Base-by-base conservation (phyloP, 2,113 vertebrate genomes). In the Triplophysa rosa region DNA sequence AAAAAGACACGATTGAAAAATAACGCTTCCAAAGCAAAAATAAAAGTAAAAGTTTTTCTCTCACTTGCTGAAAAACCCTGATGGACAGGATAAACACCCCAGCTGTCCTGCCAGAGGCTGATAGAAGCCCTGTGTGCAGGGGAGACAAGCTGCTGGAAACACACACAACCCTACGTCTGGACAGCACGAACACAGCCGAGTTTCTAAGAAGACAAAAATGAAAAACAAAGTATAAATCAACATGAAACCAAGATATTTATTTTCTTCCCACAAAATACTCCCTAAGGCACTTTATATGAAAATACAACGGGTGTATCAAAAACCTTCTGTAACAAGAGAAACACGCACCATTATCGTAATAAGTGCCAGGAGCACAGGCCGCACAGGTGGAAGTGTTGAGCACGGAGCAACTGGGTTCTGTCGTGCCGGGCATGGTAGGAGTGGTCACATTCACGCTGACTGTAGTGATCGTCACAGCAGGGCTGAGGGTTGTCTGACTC, bases 21-120 rank as follows among this genome's bases (percentile, higher is more conserved):
- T 8, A 2, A 14, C 33, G 62, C 26, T 52, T 64, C 9, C 1
- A 54, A 65, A 21, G 33, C 16, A 56, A 58, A 1, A n/a, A 52
- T 59, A 49, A 8, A 9, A 2, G 8, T 19, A 63, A 65, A n/a
- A 8, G 0, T 5, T 76, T 52, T 19, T 77, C 6, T 52, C 90
- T 90, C 87, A 96, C 95, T 94, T 95, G 82, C 83, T 68, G 72
- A 94, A 95, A 72, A 14, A 89, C 0, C 95, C 95, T 56, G 13
- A 88, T 0, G 77, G 84, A 80, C 95, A 97, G 19, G 94, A 93
- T 80, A 91, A 61, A 84, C 95, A 97, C 0, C 75, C 78, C 37
- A 16, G 84, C 80, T 94, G 92, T 66, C 93, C 94, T 0, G 89
- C 79, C 4, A 84, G 69, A 0, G 94, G 90, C 86, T 97, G 95